Evolutionary conservation across 1,140 invertebrate species (phyloP), one percentile per base, ranked within the genome.

Genomic region (Physella acuta): DNA sequence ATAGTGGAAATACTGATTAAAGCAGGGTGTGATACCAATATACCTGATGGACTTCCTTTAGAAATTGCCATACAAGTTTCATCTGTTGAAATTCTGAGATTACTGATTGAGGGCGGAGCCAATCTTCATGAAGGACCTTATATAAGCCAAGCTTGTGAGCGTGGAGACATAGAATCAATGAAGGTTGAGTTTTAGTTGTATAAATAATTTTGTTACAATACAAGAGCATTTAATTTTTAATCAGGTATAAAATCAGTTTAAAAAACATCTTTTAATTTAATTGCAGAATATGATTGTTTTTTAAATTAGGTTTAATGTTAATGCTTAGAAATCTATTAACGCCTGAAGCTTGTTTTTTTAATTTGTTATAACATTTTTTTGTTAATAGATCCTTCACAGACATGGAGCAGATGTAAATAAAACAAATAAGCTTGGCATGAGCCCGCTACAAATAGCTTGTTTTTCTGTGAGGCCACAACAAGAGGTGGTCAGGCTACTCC

Each of bases 1-100:
- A 37, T 74, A 0, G 56, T 74, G 17, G 65, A 74, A 37, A 59
- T 71, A 37, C 56, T 74, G 26, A 34, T 74, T 4, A 68, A 61
- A 30, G 70, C 66, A 11, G 67, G 61, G 0, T 63, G 60, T 52
- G 70, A 74, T 53, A 34, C 68, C 31, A 69, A 72, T 49, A 31
- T 59, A 30, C 52, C 61, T 24, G 56, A 72, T 14, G 71, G 71
- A 4, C 61, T 52, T 5, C 71, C 71, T 0, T 24, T 72, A 8
- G 60, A 72, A 52, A 56, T 69, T 5, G 53, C 61, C 33, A 53
- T 69, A 4, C 36, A 39, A 36, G 53, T 53, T 8, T 34, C 60
- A 2, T 64, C 61, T 3, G 16, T 72, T 31, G 53, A 63, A 52
- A 37, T 59, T 33, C 34, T 69, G 37, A 69, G 69, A 33, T 49